A percentile compares a stretch with the other conserved stretches of the same genome.
phyloP scores from a whole-genome alignment of 2,888 invertebrate genomes.

The Tachina lurida region DNA sequence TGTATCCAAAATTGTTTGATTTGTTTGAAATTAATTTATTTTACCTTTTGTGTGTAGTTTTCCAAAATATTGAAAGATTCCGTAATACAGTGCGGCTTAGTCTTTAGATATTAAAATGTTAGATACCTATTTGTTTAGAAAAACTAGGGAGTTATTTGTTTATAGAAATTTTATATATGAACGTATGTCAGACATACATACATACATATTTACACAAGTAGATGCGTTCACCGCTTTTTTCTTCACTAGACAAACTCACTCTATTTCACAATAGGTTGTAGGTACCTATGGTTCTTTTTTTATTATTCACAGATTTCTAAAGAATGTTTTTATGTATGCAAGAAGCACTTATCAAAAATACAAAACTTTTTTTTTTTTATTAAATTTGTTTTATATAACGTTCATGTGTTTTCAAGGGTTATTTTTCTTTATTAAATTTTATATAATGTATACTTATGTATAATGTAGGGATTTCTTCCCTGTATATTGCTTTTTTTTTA shows the following conservation, averaged over 20 bases:
- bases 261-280: constrained; percentile 74
- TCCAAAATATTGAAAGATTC: neutral
- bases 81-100: neutral
- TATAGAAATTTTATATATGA: constrained; percentile 6
- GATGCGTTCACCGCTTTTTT: neutral
- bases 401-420: constrained; percentile 21
- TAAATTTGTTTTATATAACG: constrained; percentile 9
- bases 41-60: constrained; percentile 6
- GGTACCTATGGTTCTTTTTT: neutral
- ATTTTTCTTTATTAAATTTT: constrained; percentile 8
- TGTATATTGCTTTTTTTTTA: constrained; percentile 23
- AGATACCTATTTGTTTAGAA: too few relatives aligned
- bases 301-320: constrained; percentile 18
- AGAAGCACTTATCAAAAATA: neutral
- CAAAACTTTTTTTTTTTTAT: neutral
- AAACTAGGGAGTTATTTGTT: constrained; percentile 31
- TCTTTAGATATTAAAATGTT: constrained; percentile 25
- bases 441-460: constrained; percentile 42
- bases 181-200: neutral
- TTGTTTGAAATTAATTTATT: neutral
- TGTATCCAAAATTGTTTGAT: too few relatives aligned
- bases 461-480: constrained; percentile 57
- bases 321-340: neutral
- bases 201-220: constrained; percentile 18
- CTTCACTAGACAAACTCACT: constrained; percentile 72